Evolutionary conservation across 2,888 invertebrate species (phyloP), one percentile per base, ranked within the genome.

Genomic region (Eumerus sabulonum): DNA sequence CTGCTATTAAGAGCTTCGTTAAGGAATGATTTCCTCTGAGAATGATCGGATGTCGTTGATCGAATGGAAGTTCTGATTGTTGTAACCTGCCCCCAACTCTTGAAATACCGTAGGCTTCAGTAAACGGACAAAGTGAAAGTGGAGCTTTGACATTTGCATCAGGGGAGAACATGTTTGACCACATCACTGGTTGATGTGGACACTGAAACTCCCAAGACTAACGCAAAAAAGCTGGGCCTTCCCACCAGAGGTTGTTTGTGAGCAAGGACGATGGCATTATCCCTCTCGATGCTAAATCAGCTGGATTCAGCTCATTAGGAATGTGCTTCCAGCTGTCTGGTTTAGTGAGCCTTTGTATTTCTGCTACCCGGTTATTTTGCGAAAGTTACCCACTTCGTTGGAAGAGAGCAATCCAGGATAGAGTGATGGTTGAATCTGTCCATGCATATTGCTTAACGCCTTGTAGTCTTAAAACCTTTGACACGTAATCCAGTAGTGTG

Each of bases 61-160:
- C 40, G 19, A 36, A 45, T 0, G 17, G 19, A 2, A 67, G 19
- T 0, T 48, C 40, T 17, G 57, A 50, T 5, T 51, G 47, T 19
- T 67, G 57, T n/a, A 67, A n/a, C 44, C 59, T 45, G 1, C 53
- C 60, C 12, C 68, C 51, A 9, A 64, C 64, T 16, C 45, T 11
- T 1, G 36, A 1, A 17, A 63, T 44, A 9, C 63, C 53, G 19
- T 62, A 9, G 13, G 9, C 47, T 13, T 62, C 50, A 17, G 19
- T 14, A 18, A 38, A 47, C 17, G 59, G 16, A 17, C 11, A 48
- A n/a, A 13, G 13, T 42, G 42, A 42, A 13, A 9, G 2, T 9
- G n/a, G 48, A 48, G 12, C 36, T 36, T 51, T 13, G 36, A 36
- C 18, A 9, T 1, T 54, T 16, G 3, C 9, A 47, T 40, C 40